A percentile compares a stretch with the other conserved stretches of the same genome.
Evolutionary conservation across 2,888 invertebrate genomes (phyloP).

Genomic region (Chouioia cunea): DNA sequence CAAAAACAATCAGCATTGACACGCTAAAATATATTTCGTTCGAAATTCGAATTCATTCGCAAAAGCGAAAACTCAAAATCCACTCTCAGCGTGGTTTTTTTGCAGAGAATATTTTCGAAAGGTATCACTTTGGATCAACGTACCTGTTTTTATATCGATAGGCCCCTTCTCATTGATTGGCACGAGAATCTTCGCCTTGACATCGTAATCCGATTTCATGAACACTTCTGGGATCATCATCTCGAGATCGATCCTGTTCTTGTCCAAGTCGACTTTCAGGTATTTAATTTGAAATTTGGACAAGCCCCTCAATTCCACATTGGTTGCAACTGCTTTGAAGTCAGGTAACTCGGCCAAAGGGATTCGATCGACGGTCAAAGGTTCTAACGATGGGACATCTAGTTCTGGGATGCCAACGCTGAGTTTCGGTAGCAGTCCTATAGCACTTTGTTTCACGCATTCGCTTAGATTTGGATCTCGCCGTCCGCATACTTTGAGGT

Average conservation of each 20-base stretch:
- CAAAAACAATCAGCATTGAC: no score
- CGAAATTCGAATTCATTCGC: no score
- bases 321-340: conserved; percentile 53
- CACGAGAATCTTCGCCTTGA: conserved; percentile 58
- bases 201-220: conserved; percentile 56
- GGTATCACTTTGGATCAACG: not conserved
- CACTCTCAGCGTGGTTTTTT: no score
- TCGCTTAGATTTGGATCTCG: conserved; percentile 57
- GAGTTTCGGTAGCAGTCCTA: conserved; percentile 51
- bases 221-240: conserved; percentile 47
- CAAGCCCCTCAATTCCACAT: conserved; percentile 57
- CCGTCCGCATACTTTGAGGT: conserved; percentile 59
- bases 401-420: conserved; percentile 61
- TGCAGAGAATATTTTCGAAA: not conserved
- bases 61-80: no score
- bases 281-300: conserved; percentile 47
- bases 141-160: conserved; percentile 55
- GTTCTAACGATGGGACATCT: conserved; percentile 58
- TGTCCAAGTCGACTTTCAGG: conserved; percentile 52
- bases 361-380: conserved; percentile 55
- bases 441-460: conserved; percentile 56
- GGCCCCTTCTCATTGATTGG: conserved; percentile 58
- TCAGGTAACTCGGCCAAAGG: conserved; percentile 52
- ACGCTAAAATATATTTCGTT: no score
- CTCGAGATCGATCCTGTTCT: conserved; percentile 47